phyloP scores from a whole-genome alignment of 2,113 vertebrate species.

The Tachycineta bicolor region DNA sequence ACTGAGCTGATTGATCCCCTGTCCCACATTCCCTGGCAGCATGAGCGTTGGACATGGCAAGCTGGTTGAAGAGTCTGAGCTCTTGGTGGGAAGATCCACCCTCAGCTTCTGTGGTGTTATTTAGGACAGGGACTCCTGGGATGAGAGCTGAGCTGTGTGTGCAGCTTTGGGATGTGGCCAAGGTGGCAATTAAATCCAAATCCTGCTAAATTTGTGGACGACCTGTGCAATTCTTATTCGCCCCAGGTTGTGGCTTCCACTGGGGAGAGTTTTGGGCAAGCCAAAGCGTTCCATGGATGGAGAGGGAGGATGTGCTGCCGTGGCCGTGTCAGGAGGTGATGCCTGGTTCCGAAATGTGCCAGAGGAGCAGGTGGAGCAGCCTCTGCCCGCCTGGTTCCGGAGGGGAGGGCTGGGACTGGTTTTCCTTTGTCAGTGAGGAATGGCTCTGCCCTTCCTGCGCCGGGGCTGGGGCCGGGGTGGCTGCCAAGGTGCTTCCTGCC shows the following conservation, averaged over 20 bases:
- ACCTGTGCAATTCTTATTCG: neutral
- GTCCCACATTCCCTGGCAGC: fast-evolving
- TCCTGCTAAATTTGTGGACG: neutral
- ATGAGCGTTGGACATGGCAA: fast-evolving
- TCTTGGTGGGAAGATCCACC: neutral
- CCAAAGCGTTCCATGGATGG: fast-evolving
- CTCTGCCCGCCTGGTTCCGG: neutral
- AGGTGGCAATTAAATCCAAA: neutral
- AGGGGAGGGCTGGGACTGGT: neutral
- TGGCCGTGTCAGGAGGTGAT: neutral
- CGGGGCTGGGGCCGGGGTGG: neutral
- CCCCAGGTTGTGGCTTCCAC: neutral
- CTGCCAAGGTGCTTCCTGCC: constrained; percentile 69
- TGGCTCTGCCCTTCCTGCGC: constrained; percentile 54
- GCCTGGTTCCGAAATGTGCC: neutral
- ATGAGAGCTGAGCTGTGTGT: neutral
- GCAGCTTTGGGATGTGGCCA: neutral
- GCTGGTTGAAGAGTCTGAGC: neutral
- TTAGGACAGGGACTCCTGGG: neutral
- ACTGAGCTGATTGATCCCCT: neutral
- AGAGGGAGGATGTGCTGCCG: fast-evolving
- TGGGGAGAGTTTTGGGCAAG: neutral
- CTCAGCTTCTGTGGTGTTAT: neutral
- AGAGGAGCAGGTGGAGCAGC: constrained; percentile 5
- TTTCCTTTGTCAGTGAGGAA: constrained; percentile 63